phyloP scores from a whole-genome alignment of 2,888 invertebrate genomes.

The Ochropleura leucogaster region DNA sequence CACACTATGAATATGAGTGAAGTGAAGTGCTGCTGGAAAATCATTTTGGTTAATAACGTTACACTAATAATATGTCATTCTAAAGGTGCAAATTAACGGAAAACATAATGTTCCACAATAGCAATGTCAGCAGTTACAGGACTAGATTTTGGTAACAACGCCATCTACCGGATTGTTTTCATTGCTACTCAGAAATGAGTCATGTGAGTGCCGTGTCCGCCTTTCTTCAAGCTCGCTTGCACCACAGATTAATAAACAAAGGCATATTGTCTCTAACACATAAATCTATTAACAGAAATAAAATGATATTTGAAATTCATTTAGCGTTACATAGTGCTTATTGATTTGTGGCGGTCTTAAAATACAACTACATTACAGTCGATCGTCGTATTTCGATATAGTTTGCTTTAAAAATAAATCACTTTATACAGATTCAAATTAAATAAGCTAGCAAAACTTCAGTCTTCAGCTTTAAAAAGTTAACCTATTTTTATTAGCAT shows the following conservation, averaged over 20 bases:
- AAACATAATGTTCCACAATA: neutral
- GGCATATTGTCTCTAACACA: neutral
- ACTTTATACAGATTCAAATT: neutral
- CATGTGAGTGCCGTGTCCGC: neutral
- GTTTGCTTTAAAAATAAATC: neutral
- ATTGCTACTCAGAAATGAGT: neutral
- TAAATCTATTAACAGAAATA: neutral
- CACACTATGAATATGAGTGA: slow-evolving; percentile 18
- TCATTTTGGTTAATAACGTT: neutral
- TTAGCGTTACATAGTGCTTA: no score
- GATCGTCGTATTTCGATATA: neutral
- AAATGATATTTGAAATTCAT: neutral
- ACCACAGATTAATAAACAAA: neutral
- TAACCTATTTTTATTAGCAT: neutral
- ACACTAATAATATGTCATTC: neutral
- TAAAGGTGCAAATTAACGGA: neutral
- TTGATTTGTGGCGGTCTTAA: neutral
- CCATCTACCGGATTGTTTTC: neutral
- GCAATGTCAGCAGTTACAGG: neutral
- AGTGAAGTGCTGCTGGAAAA: neutral
- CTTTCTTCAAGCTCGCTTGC: neutral
- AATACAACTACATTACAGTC: neutral
- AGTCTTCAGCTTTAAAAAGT: neutral
- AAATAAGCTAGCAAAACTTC: neutral
- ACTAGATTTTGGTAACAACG: neutral